Conservation (phyloP, 1,140 invertebrate genomes). For the Apis cerana region DNA sequence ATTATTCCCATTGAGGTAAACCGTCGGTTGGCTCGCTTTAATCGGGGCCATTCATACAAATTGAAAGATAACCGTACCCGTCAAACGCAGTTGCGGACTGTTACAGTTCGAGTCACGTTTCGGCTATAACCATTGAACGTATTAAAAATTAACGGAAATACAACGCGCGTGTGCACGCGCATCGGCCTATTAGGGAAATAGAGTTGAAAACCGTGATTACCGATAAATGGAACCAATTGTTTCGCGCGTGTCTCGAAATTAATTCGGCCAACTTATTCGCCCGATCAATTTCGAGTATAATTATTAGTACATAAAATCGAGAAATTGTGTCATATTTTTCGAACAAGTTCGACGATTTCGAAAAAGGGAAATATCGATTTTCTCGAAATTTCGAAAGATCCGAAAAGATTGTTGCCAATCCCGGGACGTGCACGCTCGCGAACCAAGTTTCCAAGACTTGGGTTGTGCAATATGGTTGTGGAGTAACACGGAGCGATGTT, state of each 20-base stretch:
- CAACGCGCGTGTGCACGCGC: background rate
- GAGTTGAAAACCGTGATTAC: background rate
- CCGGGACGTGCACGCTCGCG: constrained; percentile 11
- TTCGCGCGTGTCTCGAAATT: background rate
- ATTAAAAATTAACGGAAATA: constrained; percentile 34
- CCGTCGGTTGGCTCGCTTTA: constrained; percentile 18
- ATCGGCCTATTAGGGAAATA: background rate
- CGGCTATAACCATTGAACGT: background rate
- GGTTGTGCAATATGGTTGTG: constrained; percentile 25
- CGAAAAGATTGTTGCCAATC: background rate
- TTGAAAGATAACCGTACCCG: constrained; percentile 37
- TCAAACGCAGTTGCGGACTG: constrained; percentile 18
- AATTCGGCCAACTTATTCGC: background rate
- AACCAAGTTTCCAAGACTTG: constrained; percentile 37
- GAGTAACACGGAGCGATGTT: constrained; percentile 14
- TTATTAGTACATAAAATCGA: no score
- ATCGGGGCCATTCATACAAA: constrained; percentile 37
- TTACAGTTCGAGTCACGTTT: constrained; percentile 15
- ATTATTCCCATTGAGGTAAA: constrained; percentile 45
- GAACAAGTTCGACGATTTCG: no score
- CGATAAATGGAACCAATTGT: background rate
- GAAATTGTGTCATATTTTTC: no score
- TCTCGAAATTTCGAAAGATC: no score
- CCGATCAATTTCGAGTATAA: no score
- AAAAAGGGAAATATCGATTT: no score